Evolutionary conservation across 2,888 invertebrate genomes (phyloP), one percentile per base, ranked within the genome.

Genomic region (Pyrgus malvae): DNA sequence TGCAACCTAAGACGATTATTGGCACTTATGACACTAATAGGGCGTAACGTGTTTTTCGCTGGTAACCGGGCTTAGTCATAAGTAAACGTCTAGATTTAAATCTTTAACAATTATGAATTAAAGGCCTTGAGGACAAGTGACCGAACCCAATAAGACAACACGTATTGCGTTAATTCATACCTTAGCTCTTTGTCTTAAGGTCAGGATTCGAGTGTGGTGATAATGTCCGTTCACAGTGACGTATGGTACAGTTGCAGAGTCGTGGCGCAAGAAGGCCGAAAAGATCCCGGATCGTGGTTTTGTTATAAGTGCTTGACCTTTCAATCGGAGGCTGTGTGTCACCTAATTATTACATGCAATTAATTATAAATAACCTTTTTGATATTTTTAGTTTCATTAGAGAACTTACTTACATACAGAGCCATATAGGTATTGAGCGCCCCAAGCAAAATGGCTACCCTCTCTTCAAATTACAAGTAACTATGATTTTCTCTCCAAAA

Each of bases 61-160:
- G 31, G 53, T 38, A 40, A 54, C 40, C 40, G 31, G 40, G 46
- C 53, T 54, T 54, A 54, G 53, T 54, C 53, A 53, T 53, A 53
- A 53, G 53, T 53, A 53, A 53, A 37, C 45, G 53, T 45, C 53
- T 53, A 53, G 45, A 40, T 48, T 48, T 48, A 41, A 54, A 48
- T 48, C 48, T 41, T 54, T 48, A 46, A 54, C 54, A 41, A 54
- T 54, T 54, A 54, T 54, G 54, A 54, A 54, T 54, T 54, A 41
- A 54, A 48, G 54, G 9, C 54, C 48, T 54, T 54, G 54, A 33
- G 27, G 53, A 45, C 53, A 53, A 33, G 54, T 46, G 54, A 48
- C 54, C 54, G 46, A 53, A 45, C 53, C 53, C 53, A 53, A 38
- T 23, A 31, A 4, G 8, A 11, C 11, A 3, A 12, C 9, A 16